These are phyloP conservation scores for Equus quagga DNA, from an alignment of 2,113 vertebrate species.

Conservation along the genomic window DNA sequence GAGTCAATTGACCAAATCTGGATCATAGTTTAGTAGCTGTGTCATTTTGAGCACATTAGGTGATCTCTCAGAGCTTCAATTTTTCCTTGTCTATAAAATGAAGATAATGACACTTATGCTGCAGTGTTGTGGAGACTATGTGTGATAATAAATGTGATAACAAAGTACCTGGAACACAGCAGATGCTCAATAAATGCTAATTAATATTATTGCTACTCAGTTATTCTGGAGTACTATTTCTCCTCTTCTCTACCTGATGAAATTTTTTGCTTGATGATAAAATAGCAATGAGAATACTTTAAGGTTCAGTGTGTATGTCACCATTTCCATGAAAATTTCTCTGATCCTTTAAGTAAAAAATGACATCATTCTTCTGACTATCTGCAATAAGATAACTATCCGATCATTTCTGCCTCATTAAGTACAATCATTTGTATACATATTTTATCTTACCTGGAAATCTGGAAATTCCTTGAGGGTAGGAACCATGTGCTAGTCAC, in stretches of 20 bases:
- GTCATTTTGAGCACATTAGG: background rate
- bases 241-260: background rate
- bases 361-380: background rate
- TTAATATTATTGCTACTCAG: background rate
- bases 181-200: background rate
- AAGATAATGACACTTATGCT: background rate
- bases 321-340: background rate
- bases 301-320: background rate
- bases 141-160: background rate
- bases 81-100: background rate
- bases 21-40: background rate
- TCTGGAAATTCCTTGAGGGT: background rate
- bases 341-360: conserved; percentile 12
- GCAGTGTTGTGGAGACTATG: background rate
- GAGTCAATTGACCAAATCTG: background rate
- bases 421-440: background rate
- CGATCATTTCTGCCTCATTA: background rate
- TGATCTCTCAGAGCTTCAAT: background rate
- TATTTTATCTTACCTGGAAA: background rate
- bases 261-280: background rate
- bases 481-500: background rate
- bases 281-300: background rate
- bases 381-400: background rate
- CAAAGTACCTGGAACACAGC: background rate
- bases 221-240: background rate